A percentile compares a stretch with the other conserved stretches of the same genome.
These are phyloP conservation scores for Siphlonurus alternatus DNA, from an alignment of 2,888 invertebrate genomes.

Conservation along the genomic window DNA sequence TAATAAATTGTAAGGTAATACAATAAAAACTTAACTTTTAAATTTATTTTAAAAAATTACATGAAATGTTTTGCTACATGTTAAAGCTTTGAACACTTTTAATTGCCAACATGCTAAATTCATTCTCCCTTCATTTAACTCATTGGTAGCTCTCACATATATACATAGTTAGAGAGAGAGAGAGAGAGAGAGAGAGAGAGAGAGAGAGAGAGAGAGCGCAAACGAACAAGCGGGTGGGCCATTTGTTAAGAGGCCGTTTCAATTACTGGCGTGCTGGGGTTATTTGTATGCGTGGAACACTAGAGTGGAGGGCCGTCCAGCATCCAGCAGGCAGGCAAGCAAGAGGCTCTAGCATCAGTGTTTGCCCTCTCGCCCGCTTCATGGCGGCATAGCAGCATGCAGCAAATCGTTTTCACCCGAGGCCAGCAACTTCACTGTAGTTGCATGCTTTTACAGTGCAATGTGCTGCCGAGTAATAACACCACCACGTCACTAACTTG, in stretches of 20 bases:
- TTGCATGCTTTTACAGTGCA: too few relatives aligned
- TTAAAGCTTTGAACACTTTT: background rate
- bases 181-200: background rate
- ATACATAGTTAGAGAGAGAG: background rate
- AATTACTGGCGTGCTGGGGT: constrained; percentile 9
- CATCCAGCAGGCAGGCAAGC: too few relatives aligned
- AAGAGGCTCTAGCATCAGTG: too few relatives aligned
- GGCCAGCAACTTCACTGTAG: too few relatives aligned
- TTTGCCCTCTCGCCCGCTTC: background rate
- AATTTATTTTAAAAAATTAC: background rate
- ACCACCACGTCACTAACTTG: too few relatives aligned
- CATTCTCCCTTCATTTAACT: constrained; percentile 5
- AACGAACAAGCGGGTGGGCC: background rate
- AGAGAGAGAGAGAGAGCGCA: background rate
- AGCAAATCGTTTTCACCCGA: background rate
- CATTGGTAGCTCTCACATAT: background rate
- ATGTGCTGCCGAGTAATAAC: too few relatives aligned
- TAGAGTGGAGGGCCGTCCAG: too few relatives aligned
- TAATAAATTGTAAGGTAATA: too few relatives aligned
- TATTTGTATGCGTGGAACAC: constrained; percentile 6
- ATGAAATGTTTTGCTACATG: background rate
- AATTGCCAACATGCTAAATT: constrained; percentile 6
- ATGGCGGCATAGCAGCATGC: background rate
- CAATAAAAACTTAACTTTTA: too few relatives aligned
- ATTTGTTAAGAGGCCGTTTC: constrained; percentile 12